Evolutionary conservation across 1,140 invertebrate genomes (phyloP), one percentile per base, ranked within the genome.

Genomic region (Tenebrio molitor): DNA sequence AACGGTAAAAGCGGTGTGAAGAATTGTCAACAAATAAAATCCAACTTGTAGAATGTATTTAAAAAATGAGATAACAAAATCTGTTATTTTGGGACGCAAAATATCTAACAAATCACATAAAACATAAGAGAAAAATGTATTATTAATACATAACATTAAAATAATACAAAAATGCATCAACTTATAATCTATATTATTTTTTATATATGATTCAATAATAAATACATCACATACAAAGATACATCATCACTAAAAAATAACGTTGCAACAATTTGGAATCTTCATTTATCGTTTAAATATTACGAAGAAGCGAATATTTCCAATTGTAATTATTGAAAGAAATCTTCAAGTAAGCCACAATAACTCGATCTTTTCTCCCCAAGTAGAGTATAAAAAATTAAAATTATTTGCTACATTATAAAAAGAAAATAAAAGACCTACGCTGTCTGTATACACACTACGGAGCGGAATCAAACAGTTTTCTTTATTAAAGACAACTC

Each of bases 101-200:
- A 29, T 23, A 25, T 29, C 12, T 58, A 65, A 65, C 41, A 65
- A 65, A 65, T 65, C 63, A 65, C 34, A 41, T 53, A 39, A 65
- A 65, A 53, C 46, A 65, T 65, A 65, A 65, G 62, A 65, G 29
- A 63, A 65, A 19, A 39, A 12, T 65, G 63, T 64, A 64, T 64
- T 65, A 44, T 53, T 69, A 46, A 71, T 58, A 71, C 62, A 39
- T 71, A 71, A 74, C 58, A 70, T 69, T 74, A 74, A 44, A 70
- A 74, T 70, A 74, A 69, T 69, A 70, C 67, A 71, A 69, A 65
- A 73, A 33, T 62, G 23, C 29, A 44, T 73, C 21, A 75, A 75
- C 71, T 75, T 75, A 70, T 63, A 66, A 19, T n/a, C 66, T 75
- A 69, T 75, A 67, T 69, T 73, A 71, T 66, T 77, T 73, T 68